Evolutionary conservation across 2,888 invertebrate genomes (phyloP).

Genomic region (Salpingus planirostris): DNA sequence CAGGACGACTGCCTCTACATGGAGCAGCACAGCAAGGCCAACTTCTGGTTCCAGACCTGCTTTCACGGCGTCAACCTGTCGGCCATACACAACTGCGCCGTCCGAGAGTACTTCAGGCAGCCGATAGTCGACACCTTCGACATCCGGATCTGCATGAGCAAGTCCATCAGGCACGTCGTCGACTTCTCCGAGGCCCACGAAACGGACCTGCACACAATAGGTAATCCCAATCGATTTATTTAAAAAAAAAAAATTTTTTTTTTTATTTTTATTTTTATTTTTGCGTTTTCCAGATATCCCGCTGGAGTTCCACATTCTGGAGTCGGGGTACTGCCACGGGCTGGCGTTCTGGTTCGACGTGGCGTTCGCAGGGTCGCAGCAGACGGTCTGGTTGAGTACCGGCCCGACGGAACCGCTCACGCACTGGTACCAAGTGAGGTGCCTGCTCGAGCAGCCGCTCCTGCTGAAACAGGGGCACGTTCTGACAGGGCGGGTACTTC

Average conservation of each 20-base stretch:
- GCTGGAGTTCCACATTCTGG: slow-evolving; percentile 82
- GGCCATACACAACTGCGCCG: slow-evolving; percentile 82
- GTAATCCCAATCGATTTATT: slow-evolving; percentile 27
- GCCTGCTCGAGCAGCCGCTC: slow-evolving; percentile 86
- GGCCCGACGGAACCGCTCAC: slow-evolving; percentile 96
- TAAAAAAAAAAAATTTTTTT: slow-evolving; percentile 1
- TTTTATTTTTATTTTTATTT: too few relatives aligned
- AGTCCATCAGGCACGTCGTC: slow-evolving; percentile 85
- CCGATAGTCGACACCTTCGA: slow-evolving; percentile 99
- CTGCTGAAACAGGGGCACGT: slow-evolving; percentile 91
- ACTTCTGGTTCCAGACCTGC: slow-evolving; percentile 97
- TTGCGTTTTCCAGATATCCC: slow-evolving; percentile 68
- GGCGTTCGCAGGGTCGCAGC: slow-evolving; percentile 82
- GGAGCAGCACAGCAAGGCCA: slow-evolving; percentile 97
- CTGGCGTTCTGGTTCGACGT: slow-evolving; percentile 99
- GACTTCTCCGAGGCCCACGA: slow-evolving; percentile 90
- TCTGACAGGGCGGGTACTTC: slow-evolving; percentile 75
- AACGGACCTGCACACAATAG: slow-evolving; percentile 87
- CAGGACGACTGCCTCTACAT: slow-evolving; percentile 95
- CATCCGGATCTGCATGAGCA: slow-evolving; percentile 91
- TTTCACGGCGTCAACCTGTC: slow-evolving; percentile 97
- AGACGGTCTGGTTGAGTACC: slow-evolving; percentile 94
- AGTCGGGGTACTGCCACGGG: slow-evolving; percentile 93
- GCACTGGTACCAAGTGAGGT: slow-evolving; percentile 99
- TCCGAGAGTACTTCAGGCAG: slow-evolving; percentile 95